Evolutionary conservation across 1,140 invertebrate species (phyloP).

Genomic region (Melitaea cinxia): DNA sequence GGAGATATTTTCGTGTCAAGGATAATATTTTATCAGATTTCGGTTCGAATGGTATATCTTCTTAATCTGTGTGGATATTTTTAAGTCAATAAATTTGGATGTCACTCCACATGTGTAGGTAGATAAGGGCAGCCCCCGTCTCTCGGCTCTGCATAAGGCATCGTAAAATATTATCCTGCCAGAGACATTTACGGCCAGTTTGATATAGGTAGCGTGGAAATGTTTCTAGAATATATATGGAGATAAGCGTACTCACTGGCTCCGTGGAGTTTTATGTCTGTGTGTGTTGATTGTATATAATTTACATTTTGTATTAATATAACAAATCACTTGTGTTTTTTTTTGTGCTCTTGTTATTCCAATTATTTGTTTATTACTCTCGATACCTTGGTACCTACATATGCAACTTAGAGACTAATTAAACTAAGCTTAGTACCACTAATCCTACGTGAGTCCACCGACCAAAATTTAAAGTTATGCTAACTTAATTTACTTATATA

Average conservation of each 20-base stretch:
- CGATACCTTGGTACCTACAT: no score
- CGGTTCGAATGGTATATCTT: conserved; percentile 57
- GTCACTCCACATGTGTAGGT: conserved; percentile 75
- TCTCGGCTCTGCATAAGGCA: conserved; percentile 54
- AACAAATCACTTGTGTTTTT: neutral
- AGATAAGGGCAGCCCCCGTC: conserved; percentile 64
- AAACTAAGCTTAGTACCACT: no score
- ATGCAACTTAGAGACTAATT: no score
- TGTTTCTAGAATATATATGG: conserved; percentile 60
- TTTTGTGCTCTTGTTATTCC: no score
- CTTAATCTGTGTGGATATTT: conserved; percentile 73
- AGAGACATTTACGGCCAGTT: conserved; percentile 72
- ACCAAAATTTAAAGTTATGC: no score
- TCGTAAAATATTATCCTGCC: conserved; percentile 79
- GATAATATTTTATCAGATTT: conserved; percentile 36
- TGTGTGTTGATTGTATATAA: neutral
- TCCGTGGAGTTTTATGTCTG: conserved; percentile 7
- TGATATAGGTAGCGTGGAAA: conserved; percentile 73
- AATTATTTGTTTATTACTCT: no score
- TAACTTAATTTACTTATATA: no score
- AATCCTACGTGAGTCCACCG: no score
- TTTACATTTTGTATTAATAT: neutral
- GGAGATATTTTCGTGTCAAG: conserved; percentile 12
- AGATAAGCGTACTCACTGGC: conserved; percentile 21
- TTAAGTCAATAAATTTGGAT: conserved; percentile 79